Conservation (phyloP, 1,140 invertebrate species). For the Drosophila gunungcola region DNA sequence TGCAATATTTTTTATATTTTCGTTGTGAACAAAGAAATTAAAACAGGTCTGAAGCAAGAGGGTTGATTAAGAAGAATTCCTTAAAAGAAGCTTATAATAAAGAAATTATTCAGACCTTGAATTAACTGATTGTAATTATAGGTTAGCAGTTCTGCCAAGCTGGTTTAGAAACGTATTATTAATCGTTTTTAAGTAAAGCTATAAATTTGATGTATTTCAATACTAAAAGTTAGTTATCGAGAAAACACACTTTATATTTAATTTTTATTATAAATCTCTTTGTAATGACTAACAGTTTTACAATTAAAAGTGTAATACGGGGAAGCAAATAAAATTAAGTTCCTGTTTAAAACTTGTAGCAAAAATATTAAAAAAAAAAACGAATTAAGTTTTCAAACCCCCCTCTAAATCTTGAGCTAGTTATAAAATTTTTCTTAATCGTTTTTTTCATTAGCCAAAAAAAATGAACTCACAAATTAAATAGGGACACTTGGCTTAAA, state of each 20-base stretch:
- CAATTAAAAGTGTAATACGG: background rate
- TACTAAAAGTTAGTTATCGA: no score
- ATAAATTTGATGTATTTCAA: background rate
- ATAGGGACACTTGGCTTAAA: constrained; percentile 13
- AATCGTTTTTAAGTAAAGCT: background rate
- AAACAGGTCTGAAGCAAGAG: constrained; percentile 16
- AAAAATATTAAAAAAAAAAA: background rate
- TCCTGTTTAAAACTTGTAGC: background rate
- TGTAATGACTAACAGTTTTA: background rate
- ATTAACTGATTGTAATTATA: background rate
- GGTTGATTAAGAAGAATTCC: background rate
- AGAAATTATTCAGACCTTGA: background rate
- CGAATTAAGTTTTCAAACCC: background rate
- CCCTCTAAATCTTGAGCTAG: background rate
- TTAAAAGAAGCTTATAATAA: background rate
- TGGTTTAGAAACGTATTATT: background rate
- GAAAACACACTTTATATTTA: no score
- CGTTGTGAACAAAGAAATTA: background rate
- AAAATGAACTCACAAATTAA: constrained; percentile 54
- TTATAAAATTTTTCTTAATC: no score
- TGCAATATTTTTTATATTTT: constrained; percentile 38
- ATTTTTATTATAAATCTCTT: background rate
- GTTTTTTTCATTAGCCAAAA: background rate
- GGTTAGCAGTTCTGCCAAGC: no score
- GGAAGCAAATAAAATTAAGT: no score